phyloP scores from a whole-genome alignment of 2,888 invertebrate species.

The Portevinia maculata region DNA sequence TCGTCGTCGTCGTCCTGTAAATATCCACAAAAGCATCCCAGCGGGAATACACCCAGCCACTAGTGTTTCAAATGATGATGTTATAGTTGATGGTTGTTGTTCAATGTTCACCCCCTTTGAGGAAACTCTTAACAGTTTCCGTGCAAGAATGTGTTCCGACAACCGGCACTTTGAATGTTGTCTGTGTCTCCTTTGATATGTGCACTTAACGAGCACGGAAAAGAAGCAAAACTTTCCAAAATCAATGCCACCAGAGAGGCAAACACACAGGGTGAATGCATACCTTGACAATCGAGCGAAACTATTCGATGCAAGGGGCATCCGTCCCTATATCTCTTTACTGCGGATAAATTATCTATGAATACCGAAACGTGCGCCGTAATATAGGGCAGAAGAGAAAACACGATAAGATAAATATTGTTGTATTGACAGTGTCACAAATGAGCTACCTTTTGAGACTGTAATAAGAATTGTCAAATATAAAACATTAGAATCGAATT shows the following conservation, averaged over 20 bases:
- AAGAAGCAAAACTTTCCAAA: background rate
- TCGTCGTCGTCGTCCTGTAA: constrained; percentile 26
- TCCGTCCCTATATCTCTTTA: constrained; percentile 21
- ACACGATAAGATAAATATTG: constrained; percentile 26
- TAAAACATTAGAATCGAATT: constrained; percentile 14
- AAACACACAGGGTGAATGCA: constrained; percentile 5
- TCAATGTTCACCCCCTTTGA: constrained; percentile 49
- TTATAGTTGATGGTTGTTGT: constrained; percentile 2
- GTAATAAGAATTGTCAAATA: constrained; percentile 17
- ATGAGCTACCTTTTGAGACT: constrained; percentile 49
- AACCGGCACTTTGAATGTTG: background rate
- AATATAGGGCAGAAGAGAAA: constrained; percentile 4
- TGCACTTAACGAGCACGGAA: background rate
- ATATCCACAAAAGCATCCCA: constrained; percentile 45
- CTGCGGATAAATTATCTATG: constrained; percentile 53
- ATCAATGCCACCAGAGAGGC: constrained; percentile 4
- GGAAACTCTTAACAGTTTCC: constrained; percentile 53
- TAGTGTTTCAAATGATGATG: constrained; percentile 19
- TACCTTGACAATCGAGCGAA: constrained; percentile 13
- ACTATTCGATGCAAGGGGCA: background rate
- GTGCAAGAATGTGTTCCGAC: constrained; percentile 15
- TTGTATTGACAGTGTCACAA: constrained; percentile 58
- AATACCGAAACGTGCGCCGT: constrained; percentile 23
- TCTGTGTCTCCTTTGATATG: background rate
- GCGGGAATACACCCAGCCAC: constrained; percentile 10